A percentile compares a stretch with the other conserved stretches of the same genome.
Evolutionary conservation across 2,113 vertebrate genomes (phyloP).

Genomic region (Phrynocephalus versicolor): DNA sequence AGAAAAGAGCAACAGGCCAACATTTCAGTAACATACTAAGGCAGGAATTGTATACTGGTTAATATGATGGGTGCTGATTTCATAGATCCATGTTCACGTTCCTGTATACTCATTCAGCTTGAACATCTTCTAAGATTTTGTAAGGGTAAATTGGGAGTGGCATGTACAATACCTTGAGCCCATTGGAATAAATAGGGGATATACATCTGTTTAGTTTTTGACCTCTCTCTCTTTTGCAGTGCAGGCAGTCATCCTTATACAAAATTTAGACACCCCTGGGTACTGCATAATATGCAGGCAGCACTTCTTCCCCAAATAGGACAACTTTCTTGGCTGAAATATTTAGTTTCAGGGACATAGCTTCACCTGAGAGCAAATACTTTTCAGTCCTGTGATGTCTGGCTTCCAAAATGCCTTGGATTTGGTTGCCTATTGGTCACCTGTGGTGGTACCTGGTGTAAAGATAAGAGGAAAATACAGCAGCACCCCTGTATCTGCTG

Average conservation of each 20-base stretch:
- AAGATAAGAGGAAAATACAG: no score
- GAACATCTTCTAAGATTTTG: no score
- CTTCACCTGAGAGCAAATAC: background rate
- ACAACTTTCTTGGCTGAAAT: background rate
- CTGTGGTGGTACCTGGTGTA: background rate
- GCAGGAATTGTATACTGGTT: no score
- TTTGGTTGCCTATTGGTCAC: background rate
- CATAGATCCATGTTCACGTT: no score
- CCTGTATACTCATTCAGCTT: no score
- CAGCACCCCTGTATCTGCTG: no score
- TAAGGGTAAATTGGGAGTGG: no score
- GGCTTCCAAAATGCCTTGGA: background rate
- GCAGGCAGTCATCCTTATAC: background rate
- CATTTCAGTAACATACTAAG: conserved; percentile 6
- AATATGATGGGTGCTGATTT: no score
- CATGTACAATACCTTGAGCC: no score
- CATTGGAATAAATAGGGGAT: no score
- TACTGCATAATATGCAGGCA: background rate
- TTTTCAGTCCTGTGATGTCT: background rate
- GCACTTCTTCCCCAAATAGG: no score
- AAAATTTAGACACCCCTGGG: background rate
- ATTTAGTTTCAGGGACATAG: background rate
- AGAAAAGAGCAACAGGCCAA: conserved; percentile 59
- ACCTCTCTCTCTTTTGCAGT: conserved; percentile 9
- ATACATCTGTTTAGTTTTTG: conserved; percentile 18